These are phyloP conservation scores for Molanna angustata DNA, from an alignment of 2,888 invertebrate species.

Conservation along the genomic window DNA sequence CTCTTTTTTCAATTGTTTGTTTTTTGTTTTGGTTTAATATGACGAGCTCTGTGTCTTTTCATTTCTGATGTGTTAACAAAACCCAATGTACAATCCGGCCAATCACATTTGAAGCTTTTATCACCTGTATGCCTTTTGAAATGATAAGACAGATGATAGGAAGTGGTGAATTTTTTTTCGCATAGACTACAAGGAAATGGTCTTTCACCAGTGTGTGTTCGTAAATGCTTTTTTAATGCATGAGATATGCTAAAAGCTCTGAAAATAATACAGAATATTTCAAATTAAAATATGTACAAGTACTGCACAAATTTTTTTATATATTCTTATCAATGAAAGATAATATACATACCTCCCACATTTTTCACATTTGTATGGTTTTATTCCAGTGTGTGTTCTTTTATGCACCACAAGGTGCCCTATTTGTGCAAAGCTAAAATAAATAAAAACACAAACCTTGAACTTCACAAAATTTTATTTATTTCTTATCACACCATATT, in stretches of 20 bases:
- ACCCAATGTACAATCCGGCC: background rate
- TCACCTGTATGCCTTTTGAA: background rate
- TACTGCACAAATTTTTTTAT: too few species aligned
- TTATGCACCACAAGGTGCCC: background rate
- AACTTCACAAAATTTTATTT: too few species aligned
- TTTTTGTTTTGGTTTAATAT: background rate
- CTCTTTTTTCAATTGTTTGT: too few species aligned
- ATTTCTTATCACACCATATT: too few species aligned
- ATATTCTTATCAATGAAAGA: background rate
- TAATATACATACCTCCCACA: background rate
- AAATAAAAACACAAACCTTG: too few species aligned
- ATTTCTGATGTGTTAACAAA: background rate
- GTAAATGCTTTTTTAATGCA: background rate
- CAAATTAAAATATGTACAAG: background rate
- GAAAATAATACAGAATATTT: background rate
- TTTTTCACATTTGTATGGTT: background rate
- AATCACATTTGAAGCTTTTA: background rate
- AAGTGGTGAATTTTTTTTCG: background rate
- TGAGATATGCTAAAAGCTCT: background rate
- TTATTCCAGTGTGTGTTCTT: background rate
- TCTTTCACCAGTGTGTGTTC: background rate
- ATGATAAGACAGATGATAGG: background rate
- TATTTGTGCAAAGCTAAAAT: background rate
- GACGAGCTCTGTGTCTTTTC: background rate
- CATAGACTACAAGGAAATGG: background rate